A percentile compares a stretch with the other conserved stretches of the same genome.
Conservation (phyloP, 2,888 invertebrate species). For the Mylabris sibirica region DNA sequence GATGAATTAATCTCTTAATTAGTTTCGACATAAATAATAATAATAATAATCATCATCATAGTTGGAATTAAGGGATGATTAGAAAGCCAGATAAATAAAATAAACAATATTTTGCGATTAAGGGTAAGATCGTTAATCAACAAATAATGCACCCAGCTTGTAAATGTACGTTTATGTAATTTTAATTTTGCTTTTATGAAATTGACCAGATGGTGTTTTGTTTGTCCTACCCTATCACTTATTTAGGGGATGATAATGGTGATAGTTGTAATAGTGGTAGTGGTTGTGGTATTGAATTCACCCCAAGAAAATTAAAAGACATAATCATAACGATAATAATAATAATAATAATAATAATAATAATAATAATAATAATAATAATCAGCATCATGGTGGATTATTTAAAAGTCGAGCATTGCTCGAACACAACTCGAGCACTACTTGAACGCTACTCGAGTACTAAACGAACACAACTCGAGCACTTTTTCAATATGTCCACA, state of each 20-base stretch:
- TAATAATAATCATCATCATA: background rate
- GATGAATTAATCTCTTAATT: background rate
- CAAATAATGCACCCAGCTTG: background rate
- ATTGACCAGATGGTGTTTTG: background rate
- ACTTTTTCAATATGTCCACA: too few relatives aligned
- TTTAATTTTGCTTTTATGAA: background rate
- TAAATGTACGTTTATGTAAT: background rate
- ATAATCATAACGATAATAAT: too few relatives aligned
- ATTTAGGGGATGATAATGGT: background rate
- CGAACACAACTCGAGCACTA: background rate
- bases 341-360: too few relatives aligned
- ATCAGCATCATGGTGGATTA: too few relatives aligned
- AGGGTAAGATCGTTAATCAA: background rate
- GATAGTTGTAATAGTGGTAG: background rate
- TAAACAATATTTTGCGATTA: background rate
- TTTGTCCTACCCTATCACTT: background rate
- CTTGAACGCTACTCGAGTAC: too few relatives aligned
- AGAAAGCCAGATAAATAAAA: background rate
- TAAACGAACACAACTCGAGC: too few relatives aligned
- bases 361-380: too few relatives aligned
- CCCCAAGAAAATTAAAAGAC: too few relatives aligned
- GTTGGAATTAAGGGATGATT: background rate
- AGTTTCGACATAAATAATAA: background rate
- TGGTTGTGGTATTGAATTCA: too few relatives aligned
- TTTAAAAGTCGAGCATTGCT: background rate